Conservation (phyloP, 2,888 invertebrate genomes). For the Parascotia fuliginaria region DNA sequence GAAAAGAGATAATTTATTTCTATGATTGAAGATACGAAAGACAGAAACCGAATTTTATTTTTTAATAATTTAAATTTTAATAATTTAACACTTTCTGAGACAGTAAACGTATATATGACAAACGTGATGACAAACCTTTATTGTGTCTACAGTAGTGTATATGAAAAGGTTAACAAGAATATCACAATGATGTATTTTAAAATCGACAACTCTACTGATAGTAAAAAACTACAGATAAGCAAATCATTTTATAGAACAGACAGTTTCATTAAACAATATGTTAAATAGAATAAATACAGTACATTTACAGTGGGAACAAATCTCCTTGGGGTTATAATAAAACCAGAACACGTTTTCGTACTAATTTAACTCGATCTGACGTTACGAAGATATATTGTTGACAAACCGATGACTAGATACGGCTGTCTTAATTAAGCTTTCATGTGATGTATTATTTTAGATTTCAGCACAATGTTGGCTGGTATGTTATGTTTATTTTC, state of each 20-base stretch:
- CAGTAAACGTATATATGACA: no score
- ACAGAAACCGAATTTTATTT: no score
- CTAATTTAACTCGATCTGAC: constrained; percentile 67
- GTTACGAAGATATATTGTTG: constrained; percentile 37
- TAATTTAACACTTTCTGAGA: no score
- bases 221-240: constrained; percentile 12
- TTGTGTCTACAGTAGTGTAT: no score
- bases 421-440: constrained; percentile 22
- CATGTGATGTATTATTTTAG: background rate
- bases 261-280: constrained; percentile 30
- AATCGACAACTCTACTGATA: constrained; percentile 3
- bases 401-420: constrained; percentile 26
- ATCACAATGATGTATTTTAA: background rate
- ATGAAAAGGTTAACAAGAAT: no score
- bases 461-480: background rate
- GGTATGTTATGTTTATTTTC: no score
- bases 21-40: no score
- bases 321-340: constrained; percentile 56
- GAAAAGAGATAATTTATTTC: no score
- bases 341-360: constrained; percentile 67
- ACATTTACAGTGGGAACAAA: constrained; percentile 55
- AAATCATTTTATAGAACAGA: constrained; percentile 10
- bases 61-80: no score
- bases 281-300: constrained; percentile 40
- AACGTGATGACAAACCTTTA: no score